These are phyloP conservation scores for Drosophila sp. DNA, from an alignment of 1,140 invertebrate species.

Conservation along the genomic window DNA sequence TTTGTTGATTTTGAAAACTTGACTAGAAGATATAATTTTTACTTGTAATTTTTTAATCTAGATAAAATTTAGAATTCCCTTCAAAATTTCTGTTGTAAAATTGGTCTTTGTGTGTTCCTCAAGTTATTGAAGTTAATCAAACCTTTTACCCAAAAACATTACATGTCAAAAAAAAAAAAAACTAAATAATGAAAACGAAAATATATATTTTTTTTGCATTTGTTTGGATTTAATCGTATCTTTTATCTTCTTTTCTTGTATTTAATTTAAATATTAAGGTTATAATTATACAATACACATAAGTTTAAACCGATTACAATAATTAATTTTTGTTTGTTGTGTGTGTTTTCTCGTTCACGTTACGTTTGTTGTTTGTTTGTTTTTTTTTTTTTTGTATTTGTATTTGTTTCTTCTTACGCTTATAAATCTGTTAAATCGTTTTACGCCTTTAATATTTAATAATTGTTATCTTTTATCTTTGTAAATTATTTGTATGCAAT, in stretches of 20 bases:
- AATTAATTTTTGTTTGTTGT: conserved; percentile 81
- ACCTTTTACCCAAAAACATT: too few species aligned
- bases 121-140: too few species aligned
- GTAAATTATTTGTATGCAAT: conserved; percentile 81
- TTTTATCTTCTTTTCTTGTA: conserved; percentile 79
- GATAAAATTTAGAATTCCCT: too few species aligned
- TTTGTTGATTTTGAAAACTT: too few species aligned
- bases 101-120: too few species aligned
- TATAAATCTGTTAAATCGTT: conserved; percentile 81
- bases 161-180: too few species aligned
- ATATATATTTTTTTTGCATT: conserved; percentile 66
- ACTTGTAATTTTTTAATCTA: conserved; percentile 4
- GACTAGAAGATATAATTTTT: too few species aligned
- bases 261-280: conserved; percentile 85
- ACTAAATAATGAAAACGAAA: neutral
- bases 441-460: conserved; percentile 83
- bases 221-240: conserved; percentile 84
- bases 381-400: conserved; percentile 50
- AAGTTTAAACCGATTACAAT: conserved; percentile 85
- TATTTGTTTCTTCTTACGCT: conserved; percentile 67
- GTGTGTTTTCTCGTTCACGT: conserved; percentile 75
- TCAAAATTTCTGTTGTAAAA: too few species aligned
- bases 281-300: conserved; percentile 85
- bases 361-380: conserved; percentile 58
- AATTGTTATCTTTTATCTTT: conserved; percentile 83